phyloP scores from a whole-genome alignment of 2,888 invertebrate genomes.

The Lasiommata megera region DNA sequence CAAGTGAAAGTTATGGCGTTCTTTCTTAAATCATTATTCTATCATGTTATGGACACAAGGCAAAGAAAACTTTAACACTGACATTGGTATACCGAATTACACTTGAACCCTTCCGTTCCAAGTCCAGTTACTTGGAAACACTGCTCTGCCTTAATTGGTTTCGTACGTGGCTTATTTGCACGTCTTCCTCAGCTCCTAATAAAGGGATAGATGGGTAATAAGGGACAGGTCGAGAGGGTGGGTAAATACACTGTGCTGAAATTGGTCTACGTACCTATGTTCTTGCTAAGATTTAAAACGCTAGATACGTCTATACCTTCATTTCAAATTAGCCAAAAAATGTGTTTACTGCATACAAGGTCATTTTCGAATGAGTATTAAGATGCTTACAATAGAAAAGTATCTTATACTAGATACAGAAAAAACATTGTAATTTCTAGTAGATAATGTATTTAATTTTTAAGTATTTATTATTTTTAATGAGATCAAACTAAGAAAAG shows the following conservation, averaged over 20 bases:
- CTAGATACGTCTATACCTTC: background rate
- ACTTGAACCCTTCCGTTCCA: background rate
- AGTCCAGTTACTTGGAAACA: conserved; percentile 9
- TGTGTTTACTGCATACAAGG: too few relatives aligned
- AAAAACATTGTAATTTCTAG: too few relatives aligned
- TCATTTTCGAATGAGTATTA: background rate
- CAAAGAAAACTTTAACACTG: background rate
- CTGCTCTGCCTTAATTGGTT: conserved; percentile 19
- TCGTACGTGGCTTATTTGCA: conserved; percentile 27
- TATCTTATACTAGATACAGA: too few relatives aligned
- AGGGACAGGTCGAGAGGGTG: conserved; percentile 17
- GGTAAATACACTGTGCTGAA: conserved; percentile 9
- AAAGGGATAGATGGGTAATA: conserved; percentile 28
- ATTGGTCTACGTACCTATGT: conserved; percentile 8
- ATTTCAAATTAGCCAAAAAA: too few relatives aligned
- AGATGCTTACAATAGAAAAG: too few relatives aligned
- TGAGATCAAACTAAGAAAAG: too few relatives aligned
- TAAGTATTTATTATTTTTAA: too few relatives aligned
- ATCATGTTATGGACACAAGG: background rate
- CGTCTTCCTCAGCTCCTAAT: conserved; percentile 17
- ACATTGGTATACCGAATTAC: background rate
- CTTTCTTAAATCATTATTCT: too few relatives aligned
- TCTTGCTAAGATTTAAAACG: background rate
- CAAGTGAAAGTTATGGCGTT: too few relatives aligned
- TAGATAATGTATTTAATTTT: too few relatives aligned